Base-by-base conservation (phyloP, 2,888 invertebrate species). In the Melikaiella ostensackeni region DNA sequence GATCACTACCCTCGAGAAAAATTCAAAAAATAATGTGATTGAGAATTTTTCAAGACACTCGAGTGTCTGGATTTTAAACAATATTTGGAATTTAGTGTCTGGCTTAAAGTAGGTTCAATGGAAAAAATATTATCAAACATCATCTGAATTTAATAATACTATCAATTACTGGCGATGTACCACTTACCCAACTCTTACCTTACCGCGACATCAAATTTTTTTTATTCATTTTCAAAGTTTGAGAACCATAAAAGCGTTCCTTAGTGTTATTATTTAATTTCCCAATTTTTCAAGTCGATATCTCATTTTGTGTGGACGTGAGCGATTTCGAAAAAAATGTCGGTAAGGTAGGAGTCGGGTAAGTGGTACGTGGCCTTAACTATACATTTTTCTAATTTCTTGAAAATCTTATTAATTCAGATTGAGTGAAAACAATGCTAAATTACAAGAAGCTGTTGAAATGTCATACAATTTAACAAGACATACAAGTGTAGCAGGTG, bases 21-120 rank as follows among this genome's bases (percentile, higher is more conserved):
- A 88, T 24, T 30, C 70, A 5, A 87, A 88, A 11, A 87, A 88
- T 21, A 86, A 90, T 59, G 89, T 93, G 0, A 91, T 95, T 0
- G 90, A 90, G 78, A 85, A 88, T 78, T 82, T 85, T 6, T 90
- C 90, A 50, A 94, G 94, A 78, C 91, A 94, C 55, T 93, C 94
- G 0, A 81, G 86, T 0, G 64, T 86, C 9, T 88, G 89, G 13
- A 94, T 95, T 6, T 90, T 96, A 83, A 96, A 96, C 88, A 93
- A 94, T 16, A 87, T 96, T 35, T 96, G 96, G 96, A 93, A 93
- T 59, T 93, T 95, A 88, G 92, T 95, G 74, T 95, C 95, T 79
- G 95, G 95, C 87, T 90, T 92, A 88, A 93, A 95, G 91, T 89
- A 82, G 77, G 16, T 63, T 73, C 21, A 33, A 27, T 27, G 5